Conservation (phyloP, 2,797 vertebrate species). For the Uromys caudimaculatus region DNA sequence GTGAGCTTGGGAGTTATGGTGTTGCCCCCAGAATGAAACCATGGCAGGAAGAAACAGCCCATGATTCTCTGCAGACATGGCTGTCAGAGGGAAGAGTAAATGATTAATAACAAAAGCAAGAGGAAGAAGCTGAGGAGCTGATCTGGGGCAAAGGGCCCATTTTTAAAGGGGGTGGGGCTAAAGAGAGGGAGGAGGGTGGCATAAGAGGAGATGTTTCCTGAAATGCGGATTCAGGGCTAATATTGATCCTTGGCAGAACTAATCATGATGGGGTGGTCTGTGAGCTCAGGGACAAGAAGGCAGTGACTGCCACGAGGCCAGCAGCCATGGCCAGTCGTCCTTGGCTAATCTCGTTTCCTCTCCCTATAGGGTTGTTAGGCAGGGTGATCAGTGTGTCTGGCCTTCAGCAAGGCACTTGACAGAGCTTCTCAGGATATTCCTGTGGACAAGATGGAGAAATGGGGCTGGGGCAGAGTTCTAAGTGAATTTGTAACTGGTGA, state of each 20-base stretch:
- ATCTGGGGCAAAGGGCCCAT: neutral
- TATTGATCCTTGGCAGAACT: constrained; percentile 61
- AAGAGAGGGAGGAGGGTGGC: neutral
- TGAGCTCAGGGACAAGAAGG: neutral
- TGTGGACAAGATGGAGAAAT: constrained; percentile 59
- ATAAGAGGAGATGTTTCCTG: neutral
- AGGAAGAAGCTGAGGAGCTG: neutral
- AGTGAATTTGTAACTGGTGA: constrained; percentile 65
- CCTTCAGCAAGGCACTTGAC: constrained; percentile 59
- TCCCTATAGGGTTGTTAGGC: constrained; percentile 30
- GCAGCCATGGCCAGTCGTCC: neutral
- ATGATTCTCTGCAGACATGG: neutral
- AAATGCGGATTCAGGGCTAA: neutral
- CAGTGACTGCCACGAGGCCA: constrained; percentile 50
- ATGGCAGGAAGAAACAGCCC: neutral
- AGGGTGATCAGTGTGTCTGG: constrained; percentile 15
- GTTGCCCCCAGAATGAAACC: neutral
- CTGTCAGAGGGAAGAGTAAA: neutral
- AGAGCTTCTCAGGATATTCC: constrained; percentile 49
- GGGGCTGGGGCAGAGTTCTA: neutral
- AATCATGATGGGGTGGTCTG: neutral
- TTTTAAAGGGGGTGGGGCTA: neutral
- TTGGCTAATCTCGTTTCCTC: constrained; percentile 66
- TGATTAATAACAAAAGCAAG: neutral
- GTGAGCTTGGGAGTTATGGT: neutral